phyloP scores from a whole-genome alignment of 2,888 invertebrate species.

The Eilema caniola region DNA sequence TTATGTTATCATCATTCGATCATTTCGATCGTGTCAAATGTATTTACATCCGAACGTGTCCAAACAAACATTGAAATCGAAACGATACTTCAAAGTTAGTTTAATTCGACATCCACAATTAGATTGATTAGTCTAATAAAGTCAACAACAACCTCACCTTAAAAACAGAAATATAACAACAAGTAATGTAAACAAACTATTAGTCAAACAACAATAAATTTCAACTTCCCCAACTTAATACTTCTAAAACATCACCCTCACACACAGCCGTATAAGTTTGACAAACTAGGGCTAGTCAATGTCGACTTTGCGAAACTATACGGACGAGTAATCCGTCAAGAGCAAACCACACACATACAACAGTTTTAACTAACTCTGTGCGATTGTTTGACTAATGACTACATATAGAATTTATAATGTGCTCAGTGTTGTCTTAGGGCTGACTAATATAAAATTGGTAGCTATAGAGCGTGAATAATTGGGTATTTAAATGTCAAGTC shows the following conservation, averaged over 20 bases:
- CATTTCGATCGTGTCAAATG: too few species aligned
- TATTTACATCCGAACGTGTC: too few species aligned
- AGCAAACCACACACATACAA: constrained; percentile 66
- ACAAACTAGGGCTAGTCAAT: constrained; percentile 34
- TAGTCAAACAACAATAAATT: constrained; percentile 3
- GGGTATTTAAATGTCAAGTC: background rate
- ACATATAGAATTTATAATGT: constrained; percentile 7
- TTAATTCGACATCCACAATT: background rate
- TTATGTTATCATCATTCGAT: too few species aligned
- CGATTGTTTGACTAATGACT: constrained; percentile 9
- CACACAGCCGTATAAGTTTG: constrained; percentile 27
- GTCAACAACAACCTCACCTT: background rate
- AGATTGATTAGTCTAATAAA: too few species aligned
- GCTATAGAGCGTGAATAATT: background rate
- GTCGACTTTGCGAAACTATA: constrained; percentile 41
- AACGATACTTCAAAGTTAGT: background rate
- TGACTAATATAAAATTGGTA: background rate
- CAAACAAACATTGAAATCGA: background rate
- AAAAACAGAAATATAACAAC: background rate
- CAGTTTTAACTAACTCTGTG: constrained; percentile 54
- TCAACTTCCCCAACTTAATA: background rate
- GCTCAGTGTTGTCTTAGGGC: background rate
- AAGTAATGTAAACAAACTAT: constrained; percentile 1
- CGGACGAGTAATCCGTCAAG: constrained; percentile 74
- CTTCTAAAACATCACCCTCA: constrained; percentile 6